Conservation (phyloP, 2,797 vertebrate genomes). For the Premnoplex brunnescens region DNA sequence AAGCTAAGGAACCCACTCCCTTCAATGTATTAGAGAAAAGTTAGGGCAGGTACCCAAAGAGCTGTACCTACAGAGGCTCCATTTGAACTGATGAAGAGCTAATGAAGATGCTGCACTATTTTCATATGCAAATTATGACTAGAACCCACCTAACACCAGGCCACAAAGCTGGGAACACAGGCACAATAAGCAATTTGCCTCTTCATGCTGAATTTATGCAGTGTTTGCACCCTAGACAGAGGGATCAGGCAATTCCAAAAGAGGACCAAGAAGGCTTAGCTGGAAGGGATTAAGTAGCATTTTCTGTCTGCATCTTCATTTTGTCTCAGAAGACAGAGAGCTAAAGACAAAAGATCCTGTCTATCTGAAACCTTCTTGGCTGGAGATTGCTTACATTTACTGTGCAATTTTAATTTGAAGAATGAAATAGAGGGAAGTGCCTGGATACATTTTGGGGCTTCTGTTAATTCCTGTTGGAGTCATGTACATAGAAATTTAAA, state of each 20-base stretch:
- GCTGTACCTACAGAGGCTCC: rapidly evolving
- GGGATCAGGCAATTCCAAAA: not conserved
- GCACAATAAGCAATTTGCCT: not conserved
- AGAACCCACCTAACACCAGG: not conserved
- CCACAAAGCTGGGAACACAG: not conserved
- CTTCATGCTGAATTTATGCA: not conserved
- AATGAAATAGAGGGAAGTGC: not conserved
- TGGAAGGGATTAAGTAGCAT: not conserved
- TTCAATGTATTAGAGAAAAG: not conserved
- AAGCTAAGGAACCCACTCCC: not conserved
- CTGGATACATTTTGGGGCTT: not conserved
- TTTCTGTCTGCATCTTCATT: not conserved
- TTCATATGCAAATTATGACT: not conserved
- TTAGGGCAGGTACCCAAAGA: not conserved
- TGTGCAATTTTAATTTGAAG: not conserved
- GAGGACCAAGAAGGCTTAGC: not conserved
- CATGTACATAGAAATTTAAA: not conserved
- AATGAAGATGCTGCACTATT: not conserved
- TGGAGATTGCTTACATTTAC: not conserved
- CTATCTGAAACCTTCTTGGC: not conserved
- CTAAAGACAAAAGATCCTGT: not conserved
- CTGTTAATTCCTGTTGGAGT: not conserved
- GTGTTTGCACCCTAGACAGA: not conserved
- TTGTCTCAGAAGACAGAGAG: not conserved
- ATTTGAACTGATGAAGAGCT: not conserved